Evolutionary conservation across 2,797 vertebrate species (phyloP), one percentile per base, ranked within the genome.

Genomic region (Clamator glandarius): DNA sequence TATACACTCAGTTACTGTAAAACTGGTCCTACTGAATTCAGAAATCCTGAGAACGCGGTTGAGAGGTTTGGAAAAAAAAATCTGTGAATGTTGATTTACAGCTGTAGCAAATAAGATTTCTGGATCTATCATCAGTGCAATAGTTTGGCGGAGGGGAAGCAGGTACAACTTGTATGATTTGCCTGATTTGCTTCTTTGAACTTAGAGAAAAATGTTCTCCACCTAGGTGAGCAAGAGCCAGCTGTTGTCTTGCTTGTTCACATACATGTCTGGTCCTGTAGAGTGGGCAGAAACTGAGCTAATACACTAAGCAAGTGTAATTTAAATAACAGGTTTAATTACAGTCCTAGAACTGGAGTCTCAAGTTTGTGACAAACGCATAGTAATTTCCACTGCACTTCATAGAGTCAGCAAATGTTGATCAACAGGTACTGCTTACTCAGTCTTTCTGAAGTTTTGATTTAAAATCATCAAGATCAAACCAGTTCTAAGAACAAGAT

Each of bases 171-270:
- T 78, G 91, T 88, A 77, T 64, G 64, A 87, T 96, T 93, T 95
- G 90, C 78, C 78, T 76, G 72, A 73, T 46, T 87, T 96, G 82
- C 78, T 96, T 63, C 84, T 96, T 89, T 96, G 95, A 97, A 94
- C 95, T 90, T 82, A 11, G 24, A 91, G 85, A 93, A 94, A 69
- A 94, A 93, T 80, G 70, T 67, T 95, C 87, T 93, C 94, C 79
- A 52, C 84, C 91, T 92, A 74, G 23, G 9, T 90, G 68, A 92
- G 84, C 78, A 90, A 92, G 59, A 52, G 15, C 73, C 68, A 81
- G 48, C 26, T 88, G 72, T 74, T 87, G 57, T 69, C 24, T 48
- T 68, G 54, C 83, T 59, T 86, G 16, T 68, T 28, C 23, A 20
- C 16, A 26, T 68, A 31, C 92, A 83, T 83, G 63, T 77, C 90